A percentile compares a stretch with the other conserved stretches of the same genome.
These are phyloP conservation scores for Plagodis dolabraria DNA, from an alignment of 2,888 invertebrate genomes.

Conservation along the genomic window DNA sequence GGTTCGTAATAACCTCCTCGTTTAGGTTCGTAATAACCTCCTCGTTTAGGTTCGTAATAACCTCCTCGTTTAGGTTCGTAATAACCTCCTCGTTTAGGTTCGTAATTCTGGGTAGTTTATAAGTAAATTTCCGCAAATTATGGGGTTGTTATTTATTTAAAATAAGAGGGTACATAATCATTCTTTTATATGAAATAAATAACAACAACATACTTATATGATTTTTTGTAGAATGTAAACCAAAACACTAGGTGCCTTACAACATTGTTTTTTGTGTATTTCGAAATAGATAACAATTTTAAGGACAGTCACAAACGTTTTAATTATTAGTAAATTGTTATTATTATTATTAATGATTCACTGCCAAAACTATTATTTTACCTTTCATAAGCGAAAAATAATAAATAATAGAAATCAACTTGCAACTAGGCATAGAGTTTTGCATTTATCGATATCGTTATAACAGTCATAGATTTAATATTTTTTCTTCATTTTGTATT, in stretches of 20 bases:
- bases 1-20: no score
- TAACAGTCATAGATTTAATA: constrained; percentile 35
- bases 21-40: no score
- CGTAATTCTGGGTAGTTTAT: no score
- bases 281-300: constrained; percentile 10
- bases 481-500: constrained; percentile 7
- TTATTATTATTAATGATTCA: constrained; percentile 1
- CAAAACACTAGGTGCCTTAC: constrained; percentile 77
- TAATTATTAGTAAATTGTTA: constrained; percentile 9
- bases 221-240: constrained; percentile 44
- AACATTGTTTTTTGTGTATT: constrained; percentile 41
- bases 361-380: constrained; percentile 24
- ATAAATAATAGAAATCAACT: constrained; percentile 9
- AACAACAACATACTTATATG: not conserved
- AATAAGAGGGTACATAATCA: not conserved
- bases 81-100: no score
- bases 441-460: constrained; percentile 35
- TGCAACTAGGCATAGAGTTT: constrained; percentile 9
- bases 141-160: not conserved
- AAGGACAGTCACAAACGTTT: constrained; percentile 20
- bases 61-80: no score
- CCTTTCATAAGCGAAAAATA: constrained; percentile 18
- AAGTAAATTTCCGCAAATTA: no score
- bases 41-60: no score
- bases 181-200: not conserved